These are phyloP conservation scores for Naja naja DNA, from an alignment of 2,113 vertebrate genomes.

Conservation along the genomic window DNA sequence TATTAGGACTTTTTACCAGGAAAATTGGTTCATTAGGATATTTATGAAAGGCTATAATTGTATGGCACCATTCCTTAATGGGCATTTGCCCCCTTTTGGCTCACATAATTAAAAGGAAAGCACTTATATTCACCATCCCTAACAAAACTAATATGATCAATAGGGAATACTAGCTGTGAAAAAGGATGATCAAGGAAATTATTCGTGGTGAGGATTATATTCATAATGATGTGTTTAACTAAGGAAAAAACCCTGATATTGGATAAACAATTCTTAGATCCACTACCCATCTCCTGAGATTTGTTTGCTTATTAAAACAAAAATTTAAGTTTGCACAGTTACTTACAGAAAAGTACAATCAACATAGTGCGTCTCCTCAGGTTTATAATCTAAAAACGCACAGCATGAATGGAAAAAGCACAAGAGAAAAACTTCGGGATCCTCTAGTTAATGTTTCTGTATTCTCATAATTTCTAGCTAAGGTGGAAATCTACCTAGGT, in stretches of 20 bases:
- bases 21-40: conserved; percentile 48
- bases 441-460: neutral
- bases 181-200: conserved; percentile 18
- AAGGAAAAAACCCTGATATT: neutral
- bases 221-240: conserved; percentile 38
- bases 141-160: conserved; percentile 48
- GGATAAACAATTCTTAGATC: conserved; percentile 1
- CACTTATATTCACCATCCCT: conserved; percentile 36
- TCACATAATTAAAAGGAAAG: conserved; percentile 37
- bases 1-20: conserved; percentile 52
- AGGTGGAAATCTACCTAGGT: neutral
- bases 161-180: conserved; percentile 21
- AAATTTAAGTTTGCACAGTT: neutral
- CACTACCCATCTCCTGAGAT: neutral
- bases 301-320: neutral
- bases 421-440: neutral
- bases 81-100: conserved; percentile 32
- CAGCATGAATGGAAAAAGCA: neutral
- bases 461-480: neutral
- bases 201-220: neutral
- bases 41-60: conserved; percentile 49
- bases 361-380: neutral
- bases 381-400: neutral
- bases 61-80: conserved; percentile 4
- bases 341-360: neutral